Percentiles rank a stretch among this genome's conserved stretches.
Conservation (phyloP, 2,113 vertebrate genomes). For the Zingel zingel region DNA sequence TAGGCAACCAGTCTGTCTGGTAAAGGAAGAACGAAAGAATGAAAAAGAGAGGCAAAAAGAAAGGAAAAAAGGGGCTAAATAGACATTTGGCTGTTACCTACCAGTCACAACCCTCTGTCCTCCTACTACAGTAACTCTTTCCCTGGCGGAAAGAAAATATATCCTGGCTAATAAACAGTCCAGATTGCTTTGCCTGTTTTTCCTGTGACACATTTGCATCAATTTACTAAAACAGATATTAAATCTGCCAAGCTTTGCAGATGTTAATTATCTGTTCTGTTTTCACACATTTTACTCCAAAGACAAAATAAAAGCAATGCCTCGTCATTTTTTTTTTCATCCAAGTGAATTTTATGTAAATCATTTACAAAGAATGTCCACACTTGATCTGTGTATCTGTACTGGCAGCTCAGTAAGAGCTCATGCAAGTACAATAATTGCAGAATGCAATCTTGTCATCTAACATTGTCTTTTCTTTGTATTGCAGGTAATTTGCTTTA, state of each 20-base stretch:
- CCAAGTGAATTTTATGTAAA: background rate
- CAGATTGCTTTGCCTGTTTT: slow-evolving; percentile 24
- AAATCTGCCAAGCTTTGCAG: slow-evolving; percentile 8
- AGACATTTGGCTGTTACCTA: slow-evolving; percentile 34
- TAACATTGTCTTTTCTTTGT: slow-evolving; percentile 58
- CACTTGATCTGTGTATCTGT: background rate
- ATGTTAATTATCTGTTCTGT: slow-evolving; percentile 12
- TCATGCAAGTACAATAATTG: background rate
- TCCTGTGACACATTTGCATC: slow-evolving; percentile 10
- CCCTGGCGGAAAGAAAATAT: slow-evolving; percentile 77
- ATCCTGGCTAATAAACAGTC: slow-evolving; percentile 53
- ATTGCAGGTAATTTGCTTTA: slow-evolving; percentile 80
- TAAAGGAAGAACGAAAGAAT: slow-evolving; percentile 28
- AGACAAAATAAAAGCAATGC: background rate
- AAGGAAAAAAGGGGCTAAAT: background rate
- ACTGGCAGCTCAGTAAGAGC: background rate
- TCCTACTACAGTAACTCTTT: slow-evolving; percentile 9
- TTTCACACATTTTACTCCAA: slow-evolving; percentile 2
- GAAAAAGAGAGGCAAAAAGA: background rate
- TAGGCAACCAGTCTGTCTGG: slow-evolving; percentile 76
- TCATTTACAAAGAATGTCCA: background rate
- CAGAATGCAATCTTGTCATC: background rate
- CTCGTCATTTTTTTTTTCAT: background rate
- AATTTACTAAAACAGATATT: slow-evolving; percentile 11
- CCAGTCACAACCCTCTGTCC: slow-evolving; percentile 2